Evolutionary conservation across 2,797 vertebrate genomes (phyloP).

Genomic region (Tragopan temminckii): DNA sequence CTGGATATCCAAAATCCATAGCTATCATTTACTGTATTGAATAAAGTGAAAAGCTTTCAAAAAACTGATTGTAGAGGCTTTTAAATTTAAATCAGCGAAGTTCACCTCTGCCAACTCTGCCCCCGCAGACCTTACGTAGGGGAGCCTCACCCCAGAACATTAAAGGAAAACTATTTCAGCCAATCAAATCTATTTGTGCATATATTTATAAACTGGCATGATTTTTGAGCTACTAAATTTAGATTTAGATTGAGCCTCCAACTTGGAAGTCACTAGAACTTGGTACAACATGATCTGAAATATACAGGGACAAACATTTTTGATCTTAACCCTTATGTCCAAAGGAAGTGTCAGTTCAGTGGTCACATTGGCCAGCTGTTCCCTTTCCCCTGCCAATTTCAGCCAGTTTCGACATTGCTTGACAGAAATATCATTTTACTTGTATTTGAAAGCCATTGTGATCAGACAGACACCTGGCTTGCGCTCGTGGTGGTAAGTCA

Average conservation of each 20-base stretch:
- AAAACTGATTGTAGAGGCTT: background rate
- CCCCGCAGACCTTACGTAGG: background rate
- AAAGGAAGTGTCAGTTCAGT: conserved; percentile 1
- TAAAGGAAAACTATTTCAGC: conserved; percentile 14
- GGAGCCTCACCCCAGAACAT: background rate
- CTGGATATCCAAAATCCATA: background rate
- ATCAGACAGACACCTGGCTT: background rate
- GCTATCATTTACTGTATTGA: background rate
- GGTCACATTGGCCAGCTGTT: background rate
- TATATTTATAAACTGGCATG: conserved; percentile 29
- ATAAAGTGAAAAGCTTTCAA: background rate
- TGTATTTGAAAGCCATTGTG: background rate
- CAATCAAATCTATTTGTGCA: conserved; percentile 20
- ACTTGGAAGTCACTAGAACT: background rate
- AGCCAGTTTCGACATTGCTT: background rate
- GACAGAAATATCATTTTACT: conserved; percentile 7
- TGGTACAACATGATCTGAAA: conserved; percentile 1
- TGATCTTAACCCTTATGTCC: background rate
- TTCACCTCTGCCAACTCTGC: background rate
- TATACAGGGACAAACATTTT: background rate
- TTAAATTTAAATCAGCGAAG: background rate
- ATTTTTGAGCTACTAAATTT: conserved; percentile 39
- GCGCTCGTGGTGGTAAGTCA: background rate
- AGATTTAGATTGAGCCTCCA: conserved; percentile 1
- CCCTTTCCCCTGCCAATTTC: background rate